Conservation (phyloP, 1,140 invertebrate genomes). For the Drosophila sulfurigaster region DNA sequence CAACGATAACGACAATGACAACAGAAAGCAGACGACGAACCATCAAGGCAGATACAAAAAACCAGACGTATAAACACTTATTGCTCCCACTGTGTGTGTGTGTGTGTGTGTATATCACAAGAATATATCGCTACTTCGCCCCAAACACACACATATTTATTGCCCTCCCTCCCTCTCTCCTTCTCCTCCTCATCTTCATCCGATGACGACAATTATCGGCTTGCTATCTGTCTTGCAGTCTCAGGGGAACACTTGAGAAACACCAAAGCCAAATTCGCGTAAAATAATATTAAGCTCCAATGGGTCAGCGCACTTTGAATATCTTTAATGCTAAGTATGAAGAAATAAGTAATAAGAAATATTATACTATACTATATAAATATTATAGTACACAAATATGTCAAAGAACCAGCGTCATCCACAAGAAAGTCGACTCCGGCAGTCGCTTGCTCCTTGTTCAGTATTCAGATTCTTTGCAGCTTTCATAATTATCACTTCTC, state of each 20-base stretch:
- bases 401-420: too few relatives aligned
- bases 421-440: too few relatives aligned
- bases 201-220: background rate
- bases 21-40: constrained; percentile 15
- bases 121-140: background rate
- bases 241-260: background rate
- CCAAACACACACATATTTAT: constrained; percentile 10
- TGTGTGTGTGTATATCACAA: too few relatives aligned
- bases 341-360: too few relatives aligned
- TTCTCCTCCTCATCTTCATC: too few relatives aligned
- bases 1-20: constrained; percentile 20
- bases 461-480: too few relatives aligned
- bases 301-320: background rate
- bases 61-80: constrained; percentile 25
- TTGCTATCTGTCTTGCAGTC: background rate
- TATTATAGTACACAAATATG: too few relatives aligned
- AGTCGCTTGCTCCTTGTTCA: too few relatives aligned
- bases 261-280: background rate
- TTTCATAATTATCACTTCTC: too few relatives aligned
- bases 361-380: too few relatives aligned
- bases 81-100: constrained; percentile 8
- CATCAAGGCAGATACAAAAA: constrained; percentile 7
- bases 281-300: background rate
- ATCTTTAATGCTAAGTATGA: background rate
- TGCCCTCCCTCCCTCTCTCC: background rate